Conservation (phyloP, 2,113 vertebrate species). For the Tragelaphus strepsiceros region DNA sequence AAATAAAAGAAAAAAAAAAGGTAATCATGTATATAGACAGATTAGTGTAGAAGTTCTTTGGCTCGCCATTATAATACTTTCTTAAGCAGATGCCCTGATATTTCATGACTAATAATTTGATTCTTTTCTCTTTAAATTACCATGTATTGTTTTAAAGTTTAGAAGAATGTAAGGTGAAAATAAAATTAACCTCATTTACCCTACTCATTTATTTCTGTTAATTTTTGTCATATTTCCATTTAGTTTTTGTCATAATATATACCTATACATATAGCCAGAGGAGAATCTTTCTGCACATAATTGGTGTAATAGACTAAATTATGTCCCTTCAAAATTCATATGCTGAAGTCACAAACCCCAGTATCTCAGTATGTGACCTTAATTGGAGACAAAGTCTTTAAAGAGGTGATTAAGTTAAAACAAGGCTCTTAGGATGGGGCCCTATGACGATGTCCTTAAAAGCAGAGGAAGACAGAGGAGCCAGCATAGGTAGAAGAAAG, state of each 20-base stretch:
- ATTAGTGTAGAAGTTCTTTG: not conserved
- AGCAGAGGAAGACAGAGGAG: not conserved
- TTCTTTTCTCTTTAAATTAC: not conserved
- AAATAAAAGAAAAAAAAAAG: not conserved
- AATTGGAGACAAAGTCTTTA: not conserved
- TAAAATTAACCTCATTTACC: not conserved
- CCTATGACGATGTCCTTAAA: not conserved
- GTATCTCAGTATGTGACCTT: not conserved
- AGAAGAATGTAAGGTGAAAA: not conserved
- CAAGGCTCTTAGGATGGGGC: not conserved
- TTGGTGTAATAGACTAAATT: not conserved
- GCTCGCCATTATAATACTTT: not conserved
- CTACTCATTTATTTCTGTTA: not conserved
- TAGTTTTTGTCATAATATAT: not conserved
- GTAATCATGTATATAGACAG: not conserved
- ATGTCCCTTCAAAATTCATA: not conserved
- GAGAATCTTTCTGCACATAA: not conserved
- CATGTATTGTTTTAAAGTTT: not conserved
- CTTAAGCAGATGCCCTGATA: not conserved
- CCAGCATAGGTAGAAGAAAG: not conserved
- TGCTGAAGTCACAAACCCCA: not conserved
- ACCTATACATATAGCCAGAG: not conserved
- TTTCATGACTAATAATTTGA: not conserved
- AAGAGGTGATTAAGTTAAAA: not conserved
- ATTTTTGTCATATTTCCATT: not conserved